Percentiles rank a stretch among this genome's conserved stretches.
These are phyloP conservation scores for Pentalonia nigronervosa DNA, from an alignment of 1,140 invertebrate genomes.

Conservation along the genomic window DNA sequence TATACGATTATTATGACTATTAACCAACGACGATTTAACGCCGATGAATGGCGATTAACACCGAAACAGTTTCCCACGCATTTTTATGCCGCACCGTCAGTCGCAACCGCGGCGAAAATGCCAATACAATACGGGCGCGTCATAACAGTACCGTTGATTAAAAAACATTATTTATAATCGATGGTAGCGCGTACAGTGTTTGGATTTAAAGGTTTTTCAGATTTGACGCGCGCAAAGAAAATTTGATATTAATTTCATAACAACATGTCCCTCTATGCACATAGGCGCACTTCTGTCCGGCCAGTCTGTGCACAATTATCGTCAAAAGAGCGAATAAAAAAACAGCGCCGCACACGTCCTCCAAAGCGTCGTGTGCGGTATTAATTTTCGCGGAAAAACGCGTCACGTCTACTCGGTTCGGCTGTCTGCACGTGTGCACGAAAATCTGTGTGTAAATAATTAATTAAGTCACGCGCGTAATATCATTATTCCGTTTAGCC, in stretches of 20 bases:
- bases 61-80: background rate
- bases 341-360: background rate
- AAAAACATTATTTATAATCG: too few species aligned
- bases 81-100: background rate
- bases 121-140: background rate
- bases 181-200: too few species aligned
- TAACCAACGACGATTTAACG: background rate
- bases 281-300: background rate
- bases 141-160: too few species aligned
- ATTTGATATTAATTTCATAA: too few species aligned
- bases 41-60: background rate
- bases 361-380: background rate
- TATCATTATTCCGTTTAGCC: background rate
- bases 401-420: background rate
- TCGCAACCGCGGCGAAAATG: too few species aligned
- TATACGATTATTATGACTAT: background rate
- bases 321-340: background rate
- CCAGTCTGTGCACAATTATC: background rate
- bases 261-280: background rate
- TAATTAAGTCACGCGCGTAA: background rate
- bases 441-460: background rate
- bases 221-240: background rate
- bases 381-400: background rate
- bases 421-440: background rate
- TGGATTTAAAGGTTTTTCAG: background rate